Evolutionary conservation across 2,888 invertebrate species (phyloP).

Genomic region (Scaeva pyrastri): DNA sequence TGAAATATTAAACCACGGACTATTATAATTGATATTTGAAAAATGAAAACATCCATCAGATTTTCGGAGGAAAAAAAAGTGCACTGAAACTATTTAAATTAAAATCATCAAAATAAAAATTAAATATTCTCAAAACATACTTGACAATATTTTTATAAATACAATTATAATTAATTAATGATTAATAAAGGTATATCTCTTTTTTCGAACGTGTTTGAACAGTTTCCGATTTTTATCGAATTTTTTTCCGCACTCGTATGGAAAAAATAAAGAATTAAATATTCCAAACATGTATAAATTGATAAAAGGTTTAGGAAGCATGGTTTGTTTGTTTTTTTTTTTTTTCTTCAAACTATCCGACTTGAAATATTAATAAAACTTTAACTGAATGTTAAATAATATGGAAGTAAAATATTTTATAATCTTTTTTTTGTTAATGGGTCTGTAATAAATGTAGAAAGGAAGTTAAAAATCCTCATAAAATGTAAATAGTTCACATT

Average conservation of each 20-base stretch:
- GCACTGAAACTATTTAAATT: too few species aligned
- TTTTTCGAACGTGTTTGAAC: neutral
- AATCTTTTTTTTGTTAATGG: neutral
- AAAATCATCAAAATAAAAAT: neutral
- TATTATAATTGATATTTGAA: too few species aligned
- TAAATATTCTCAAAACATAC: neutral
- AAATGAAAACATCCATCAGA: too few species aligned
- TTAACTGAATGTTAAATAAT: neutral
- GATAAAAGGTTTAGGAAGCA: neutral
- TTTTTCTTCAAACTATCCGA: neutral
- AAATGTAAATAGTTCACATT: too few species aligned
- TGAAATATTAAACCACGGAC: too few species aligned
- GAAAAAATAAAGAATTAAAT: neutral
- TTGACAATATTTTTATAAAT: neutral
- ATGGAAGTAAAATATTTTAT: neutral
- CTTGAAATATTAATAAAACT: neutral
- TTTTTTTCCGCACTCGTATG: conserved; percentile 10
- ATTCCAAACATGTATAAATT: conserved; percentile 8
- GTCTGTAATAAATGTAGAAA: neutral
- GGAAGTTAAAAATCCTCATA: neutral
- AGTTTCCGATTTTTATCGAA: conserved; percentile 1
- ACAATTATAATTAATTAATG: neutral
- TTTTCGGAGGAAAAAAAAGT: too few species aligned
- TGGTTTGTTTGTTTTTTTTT: too few species aligned
- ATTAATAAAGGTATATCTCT: neutral